Evolutionary conservation across 2,888 invertebrate genomes (phyloP).

Genomic region (Orthosia cruda): DNA sequence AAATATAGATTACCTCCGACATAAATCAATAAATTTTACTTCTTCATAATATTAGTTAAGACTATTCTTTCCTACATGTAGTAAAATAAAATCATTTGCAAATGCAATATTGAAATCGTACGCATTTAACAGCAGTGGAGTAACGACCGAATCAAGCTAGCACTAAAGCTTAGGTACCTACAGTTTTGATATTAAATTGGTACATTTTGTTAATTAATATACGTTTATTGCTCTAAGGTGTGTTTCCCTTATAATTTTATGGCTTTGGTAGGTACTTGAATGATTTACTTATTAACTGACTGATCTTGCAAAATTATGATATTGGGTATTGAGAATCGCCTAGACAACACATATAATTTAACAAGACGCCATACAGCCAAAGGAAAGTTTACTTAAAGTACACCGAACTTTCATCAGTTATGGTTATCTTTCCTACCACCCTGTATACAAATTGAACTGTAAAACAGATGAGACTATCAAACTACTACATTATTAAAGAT

Average conservation of each 20-base stretch:
- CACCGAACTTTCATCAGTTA: no score
- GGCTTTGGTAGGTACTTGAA: no score
- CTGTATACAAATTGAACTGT: no score
- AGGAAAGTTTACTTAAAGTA: no score
- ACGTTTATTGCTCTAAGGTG: slow-evolving; percentile 40
- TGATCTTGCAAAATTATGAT: background rate
- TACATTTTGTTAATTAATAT: slow-evolving; percentile 38
- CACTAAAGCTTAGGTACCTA: slow-evolving; percentile 4
- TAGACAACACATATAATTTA: no score
- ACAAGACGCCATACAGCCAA: no score
- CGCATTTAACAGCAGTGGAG: slow-evolving; percentile 23
- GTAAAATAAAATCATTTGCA: slow-evolving; percentile 52
- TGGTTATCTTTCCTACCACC: no score
- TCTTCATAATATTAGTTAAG: background rate
- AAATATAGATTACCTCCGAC: background rate
- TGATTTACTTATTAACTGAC: background rate
- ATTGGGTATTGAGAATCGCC: background rate
- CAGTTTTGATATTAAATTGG: slow-evolving; percentile 32
- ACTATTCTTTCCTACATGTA: slow-evolving; percentile 26
- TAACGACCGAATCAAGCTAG: slow-evolving; percentile 32
- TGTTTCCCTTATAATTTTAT: slow-evolving; percentile 35
- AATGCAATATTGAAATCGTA: slow-evolving; percentile 50
- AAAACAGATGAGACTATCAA: no score
- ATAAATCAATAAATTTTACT: background rate
- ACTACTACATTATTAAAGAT: no score